These are phyloP conservation scores for Cantharis rufa DNA, from an alignment of 2,888 invertebrate genomes.

Conservation along the genomic window DNA sequence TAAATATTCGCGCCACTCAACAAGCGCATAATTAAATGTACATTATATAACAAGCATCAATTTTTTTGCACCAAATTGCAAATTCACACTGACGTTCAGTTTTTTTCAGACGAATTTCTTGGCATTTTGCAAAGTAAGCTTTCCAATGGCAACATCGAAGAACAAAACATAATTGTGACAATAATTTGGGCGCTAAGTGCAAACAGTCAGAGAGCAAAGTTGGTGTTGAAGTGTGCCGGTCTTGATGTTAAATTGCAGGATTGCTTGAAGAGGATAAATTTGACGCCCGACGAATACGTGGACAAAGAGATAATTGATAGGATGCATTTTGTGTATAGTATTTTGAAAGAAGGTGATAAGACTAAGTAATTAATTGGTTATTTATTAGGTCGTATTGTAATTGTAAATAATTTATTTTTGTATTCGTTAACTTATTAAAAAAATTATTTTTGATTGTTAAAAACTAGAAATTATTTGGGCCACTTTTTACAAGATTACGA, in stretches of 20 bases:
- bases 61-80: background rate
- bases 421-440: background rate
- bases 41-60: too few relatives aligned
- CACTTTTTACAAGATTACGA: too few relatives aligned
- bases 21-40: too few relatives aligned
- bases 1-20: too few relatives aligned
- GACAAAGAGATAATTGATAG: slow-evolving; percentile 43
- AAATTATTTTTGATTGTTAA: background rate
- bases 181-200: slow-evolving; percentile 71
- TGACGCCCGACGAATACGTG: slow-evolving; percentile 47
- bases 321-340: slow-evolving; percentile 47
- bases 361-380: background rate
- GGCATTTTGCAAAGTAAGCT: slow-evolving; percentile 56
- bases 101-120: slow-evolving; percentile 58
- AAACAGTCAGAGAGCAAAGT: slow-evolving; percentile 71
- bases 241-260: slow-evolving; percentile 57
- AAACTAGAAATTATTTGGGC: background rate
- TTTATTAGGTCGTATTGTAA: background rate
- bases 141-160: slow-evolving; percentile 52
- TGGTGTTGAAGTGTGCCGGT: slow-evolving; percentile 58
- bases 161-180: slow-evolving; percentile 57
- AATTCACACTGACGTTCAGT: background rate
- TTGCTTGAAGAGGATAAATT: slow-evolving; percentile 53
- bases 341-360: slow-evolving; percentile 41
- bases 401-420: background rate